Evolutionary conservation across 2,113 vertebrate species (phyloP).

Genomic region (Bagarius yarrelli): DNA sequence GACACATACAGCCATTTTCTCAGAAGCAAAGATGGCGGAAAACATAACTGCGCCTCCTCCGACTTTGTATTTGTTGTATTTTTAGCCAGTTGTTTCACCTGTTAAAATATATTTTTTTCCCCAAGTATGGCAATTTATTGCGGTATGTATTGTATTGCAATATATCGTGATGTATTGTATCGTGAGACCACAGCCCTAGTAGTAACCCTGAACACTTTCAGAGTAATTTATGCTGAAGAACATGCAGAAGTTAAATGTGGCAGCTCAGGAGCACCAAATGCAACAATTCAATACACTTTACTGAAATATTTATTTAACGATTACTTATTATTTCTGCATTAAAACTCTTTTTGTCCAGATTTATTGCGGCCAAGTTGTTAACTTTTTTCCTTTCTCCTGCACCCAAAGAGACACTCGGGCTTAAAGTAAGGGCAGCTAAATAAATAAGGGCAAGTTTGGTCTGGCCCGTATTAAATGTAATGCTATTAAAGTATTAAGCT

Average conservation of each 20-base stretch:
- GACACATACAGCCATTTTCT: no score
- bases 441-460: background rate
- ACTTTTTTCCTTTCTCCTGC: background rate
- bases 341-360: background rate
- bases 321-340: background rate
- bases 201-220: background rate
- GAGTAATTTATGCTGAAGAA: background rate
- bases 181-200: no score
- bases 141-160: no score
- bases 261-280: background rate
- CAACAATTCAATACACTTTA: background rate
- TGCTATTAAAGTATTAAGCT: background rate
- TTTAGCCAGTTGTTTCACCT: no score
- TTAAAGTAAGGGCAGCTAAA: background rate
- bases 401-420: background rate
- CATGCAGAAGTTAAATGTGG: background rate
- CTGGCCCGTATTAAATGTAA: background rate
- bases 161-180: no score
- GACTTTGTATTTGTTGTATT: no score
- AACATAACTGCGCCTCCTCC: no score
- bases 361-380: background rate
- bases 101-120: no score
- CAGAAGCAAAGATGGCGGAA: no score
- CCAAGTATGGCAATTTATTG: no score
- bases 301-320: background rate